Percentiles rank a stretch among this genome's conserved stretches.
phyloP scores from a whole-genome alignment of 2,888 invertebrate species.

The Idaea aversata region DNA sequence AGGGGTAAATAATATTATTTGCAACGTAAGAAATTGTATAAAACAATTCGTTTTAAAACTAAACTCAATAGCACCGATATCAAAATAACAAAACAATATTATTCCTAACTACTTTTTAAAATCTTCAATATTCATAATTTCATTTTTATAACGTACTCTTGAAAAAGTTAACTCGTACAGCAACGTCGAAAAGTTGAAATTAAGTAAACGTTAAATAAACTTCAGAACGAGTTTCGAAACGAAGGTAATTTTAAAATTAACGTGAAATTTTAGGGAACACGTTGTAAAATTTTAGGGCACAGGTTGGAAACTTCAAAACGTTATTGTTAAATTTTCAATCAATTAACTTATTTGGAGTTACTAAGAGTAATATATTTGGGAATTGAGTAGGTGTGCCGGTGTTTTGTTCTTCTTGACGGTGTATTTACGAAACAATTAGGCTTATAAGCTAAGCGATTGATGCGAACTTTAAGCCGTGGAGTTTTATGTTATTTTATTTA shows the following conservation, averaged over 20 bases:
- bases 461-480: neutral
- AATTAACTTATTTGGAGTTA: neutral
- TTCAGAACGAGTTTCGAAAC: neutral
- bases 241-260: neutral
- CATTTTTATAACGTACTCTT: neutral
- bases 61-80: neutral
- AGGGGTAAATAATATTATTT: too few relatives aligned
- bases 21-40: too few relatives aligned
- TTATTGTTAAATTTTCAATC: slow-evolving; percentile 1
- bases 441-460: neutral
- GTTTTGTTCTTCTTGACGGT: slow-evolving; percentile 36
- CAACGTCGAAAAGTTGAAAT: neutral
- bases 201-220: slow-evolving; percentile 1
- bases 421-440: slow-evolving; percentile 42
- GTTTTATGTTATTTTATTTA: too few relatives aligned
- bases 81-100: neutral
- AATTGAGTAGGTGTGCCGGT: slow-evolving; percentile 14
- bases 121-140: neutral
- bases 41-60: too few relatives aligned
- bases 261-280: neutral
- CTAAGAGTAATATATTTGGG: slow-evolving; percentile 15
- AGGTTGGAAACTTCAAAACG: neutral
- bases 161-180: neutral
- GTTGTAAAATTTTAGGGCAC: neutral
- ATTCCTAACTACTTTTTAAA: neutral